A percentile compares a stretch with the other conserved stretches of the same genome.
Evolutionary conservation across 2,113 vertebrate species (phyloP).

Genomic region (Chamaetylas fuelleborni): DNA sequence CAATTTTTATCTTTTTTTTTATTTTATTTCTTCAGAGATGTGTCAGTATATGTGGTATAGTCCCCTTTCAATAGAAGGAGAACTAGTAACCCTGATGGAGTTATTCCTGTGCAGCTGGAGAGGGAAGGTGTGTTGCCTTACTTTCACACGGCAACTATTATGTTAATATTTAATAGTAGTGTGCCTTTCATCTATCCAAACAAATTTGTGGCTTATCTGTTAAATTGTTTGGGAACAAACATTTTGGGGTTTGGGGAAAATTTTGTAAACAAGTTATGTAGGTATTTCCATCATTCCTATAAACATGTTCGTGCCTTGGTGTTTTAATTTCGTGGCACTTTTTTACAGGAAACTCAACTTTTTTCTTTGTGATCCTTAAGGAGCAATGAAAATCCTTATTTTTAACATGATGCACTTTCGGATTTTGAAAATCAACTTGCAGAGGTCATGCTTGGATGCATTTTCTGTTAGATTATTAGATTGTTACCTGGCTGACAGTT

Average conservation of each 20-base stretch:
- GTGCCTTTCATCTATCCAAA: not conserved
- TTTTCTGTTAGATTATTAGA: not conserved
- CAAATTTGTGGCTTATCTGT: not conserved
- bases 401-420: not conserved
- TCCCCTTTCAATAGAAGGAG: not conserved
- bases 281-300: not conserved
- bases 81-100: not conserved
- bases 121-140: accelerated
- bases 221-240: not conserved
- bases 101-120: not conserved
- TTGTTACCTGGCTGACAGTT: not conserved
- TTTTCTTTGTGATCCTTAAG: not conserved
- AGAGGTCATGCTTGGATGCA: not conserved
- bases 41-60: not conserved
- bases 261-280: not conserved
- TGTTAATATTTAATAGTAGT: not conserved
- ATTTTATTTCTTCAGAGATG: not conserved
- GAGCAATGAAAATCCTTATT: not conserved
- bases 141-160: not conserved
- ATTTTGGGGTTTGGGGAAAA: not conserved
- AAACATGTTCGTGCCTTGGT: not conserved
- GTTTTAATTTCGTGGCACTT: not conserved
- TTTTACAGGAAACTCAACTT: not conserved
- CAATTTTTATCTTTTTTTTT: accelerated
- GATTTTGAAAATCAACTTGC: not conserved